Evolutionary conservation across 2,797 vertebrate genomes (phyloP).

Genomic region (Bradypodion pumilum): DNA sequence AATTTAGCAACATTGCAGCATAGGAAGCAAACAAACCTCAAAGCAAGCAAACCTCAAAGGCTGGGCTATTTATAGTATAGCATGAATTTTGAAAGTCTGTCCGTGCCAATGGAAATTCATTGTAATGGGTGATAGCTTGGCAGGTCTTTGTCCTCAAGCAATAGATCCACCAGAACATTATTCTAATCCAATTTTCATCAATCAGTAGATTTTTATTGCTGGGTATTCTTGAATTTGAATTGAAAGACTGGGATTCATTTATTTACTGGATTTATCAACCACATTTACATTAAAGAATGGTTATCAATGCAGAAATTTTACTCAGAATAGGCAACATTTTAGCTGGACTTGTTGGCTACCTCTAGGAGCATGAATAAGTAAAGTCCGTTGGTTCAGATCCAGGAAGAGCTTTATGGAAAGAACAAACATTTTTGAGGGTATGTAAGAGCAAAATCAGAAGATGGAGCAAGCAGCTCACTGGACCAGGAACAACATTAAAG

Average conservation of each 20-base stretch:
- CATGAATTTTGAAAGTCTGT: slow-evolving; percentile 1
- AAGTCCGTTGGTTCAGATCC: too few relatives aligned
- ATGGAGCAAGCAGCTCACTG: too few relatives aligned
- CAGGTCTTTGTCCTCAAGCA: neutral
- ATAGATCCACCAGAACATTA: neutral
- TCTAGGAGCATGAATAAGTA: neutral
- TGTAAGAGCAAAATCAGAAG: too few relatives aligned
- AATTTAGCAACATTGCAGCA: neutral
- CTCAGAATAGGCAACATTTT: neutral
- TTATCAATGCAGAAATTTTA: neutral
- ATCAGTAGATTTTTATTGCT: neutral
- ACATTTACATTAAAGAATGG: neutral
- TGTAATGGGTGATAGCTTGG: neutral
- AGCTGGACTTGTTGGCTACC: neutral
- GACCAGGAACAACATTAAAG: too few relatives aligned
- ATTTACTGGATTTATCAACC: neutral
- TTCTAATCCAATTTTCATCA: neutral
- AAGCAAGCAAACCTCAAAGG: neutral
- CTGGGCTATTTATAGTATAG: neutral
- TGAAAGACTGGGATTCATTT: too few relatives aligned
- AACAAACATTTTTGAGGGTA: too few relatives aligned
- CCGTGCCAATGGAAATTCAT: slow-evolving; percentile 1
- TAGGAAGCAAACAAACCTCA: neutral
- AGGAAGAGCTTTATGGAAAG: too few relatives aligned
- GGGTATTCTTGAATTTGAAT: slow-evolving; percentile 2